phyloP scores from a whole-genome alignment of 2,888 invertebrate species.

The Notodonta dromedarius region DNA sequence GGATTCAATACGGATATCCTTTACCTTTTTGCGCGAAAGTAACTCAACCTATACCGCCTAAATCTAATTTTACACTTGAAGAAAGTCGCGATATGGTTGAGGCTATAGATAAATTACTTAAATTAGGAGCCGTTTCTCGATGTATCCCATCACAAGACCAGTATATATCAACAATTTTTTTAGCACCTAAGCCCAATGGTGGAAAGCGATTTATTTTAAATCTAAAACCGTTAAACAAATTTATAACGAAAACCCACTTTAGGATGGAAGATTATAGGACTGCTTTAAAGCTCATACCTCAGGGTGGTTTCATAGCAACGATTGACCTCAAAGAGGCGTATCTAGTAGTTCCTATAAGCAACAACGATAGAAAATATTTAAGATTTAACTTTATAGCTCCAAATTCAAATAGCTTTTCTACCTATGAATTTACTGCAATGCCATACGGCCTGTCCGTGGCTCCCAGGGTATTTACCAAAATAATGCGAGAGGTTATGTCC shows the following conservation, averaged over 20 bases:
- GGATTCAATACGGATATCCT: too few species aligned
- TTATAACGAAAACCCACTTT: conserved; percentile 5
- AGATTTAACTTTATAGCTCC: conserved; percentile 18
- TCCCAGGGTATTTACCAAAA: conserved; percentile 20
- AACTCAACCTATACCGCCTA: neutral
- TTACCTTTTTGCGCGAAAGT: too few species aligned
- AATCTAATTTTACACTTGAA: neutral
- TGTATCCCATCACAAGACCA: neutral
- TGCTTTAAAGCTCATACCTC: neutral
- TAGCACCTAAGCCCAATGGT: conserved; percentile 14
- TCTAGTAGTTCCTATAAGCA: neutral
- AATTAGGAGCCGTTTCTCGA: neutral
- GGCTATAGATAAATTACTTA: neutral
- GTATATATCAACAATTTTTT: conserved; percentile 15
- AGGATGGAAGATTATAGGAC: conserved; percentile 10
- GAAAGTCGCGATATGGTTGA: neutral
- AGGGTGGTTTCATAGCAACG: neutral
- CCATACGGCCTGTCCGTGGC: conserved; percentile 23
- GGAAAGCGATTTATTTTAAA: conserved; percentile 18
- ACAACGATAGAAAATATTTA: conserved; percentile 23
- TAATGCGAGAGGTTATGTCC: conserved; percentile 16
- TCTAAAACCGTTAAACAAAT: conserved; percentile 20
- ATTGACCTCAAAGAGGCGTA: conserved; percentile 8
- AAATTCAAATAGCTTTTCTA: neutral
- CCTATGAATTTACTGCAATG: conserved; percentile 20